Evolutionary conservation across 2,113 vertebrate genomes (phyloP), one percentile per base, ranked within the genome.

Genomic region (Phoxinus phoxinus): DNA sequence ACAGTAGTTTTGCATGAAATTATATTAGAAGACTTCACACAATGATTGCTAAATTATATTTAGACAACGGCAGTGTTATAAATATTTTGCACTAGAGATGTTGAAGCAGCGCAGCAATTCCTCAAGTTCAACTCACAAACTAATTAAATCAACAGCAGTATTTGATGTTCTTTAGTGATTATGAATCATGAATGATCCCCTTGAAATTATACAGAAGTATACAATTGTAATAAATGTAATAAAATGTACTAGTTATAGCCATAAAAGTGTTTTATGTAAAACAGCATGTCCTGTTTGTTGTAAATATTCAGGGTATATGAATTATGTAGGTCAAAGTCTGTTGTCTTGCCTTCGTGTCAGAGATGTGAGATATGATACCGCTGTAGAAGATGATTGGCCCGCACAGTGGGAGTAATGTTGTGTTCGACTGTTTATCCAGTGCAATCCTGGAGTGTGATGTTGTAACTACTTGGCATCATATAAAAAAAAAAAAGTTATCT

Each of bases 401-500:
- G 1, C 7, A 0, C 51, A 77, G 30, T 37, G 75, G 75, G 75
- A 77, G 75, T 77, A 77, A 58, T 32, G 30, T 21, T 23, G 27
- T 75, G 15, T 6, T 76, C 21, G 32, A 77, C 19, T 0, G 19
- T 77, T 53, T n/a, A 23, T 35, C 9, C 19, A 35, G 19, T n/a
- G 30, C 10, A 48, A 51, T 51, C 46, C 25, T 51, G 46, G 44
- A 7, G 44, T 12, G 23, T 27, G 48, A 27, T 30, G 48, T 58
- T 77, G 35, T 12, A 71, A 41, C 4, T 5, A 2, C 8, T 23
- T 19, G 30, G 30, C 65, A 71, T 41, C 5, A 12, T 23, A 11
- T 41, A 0, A 37, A 35, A 7, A 0, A 6, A 0, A 37, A 35
- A 7, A 0, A 6, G 41, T 65, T 32, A 0, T 67, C 9, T 35